Evolutionary conservation across 2,113 vertebrate species (phyloP).

Genomic region (Cavia porcellus): DNA sequence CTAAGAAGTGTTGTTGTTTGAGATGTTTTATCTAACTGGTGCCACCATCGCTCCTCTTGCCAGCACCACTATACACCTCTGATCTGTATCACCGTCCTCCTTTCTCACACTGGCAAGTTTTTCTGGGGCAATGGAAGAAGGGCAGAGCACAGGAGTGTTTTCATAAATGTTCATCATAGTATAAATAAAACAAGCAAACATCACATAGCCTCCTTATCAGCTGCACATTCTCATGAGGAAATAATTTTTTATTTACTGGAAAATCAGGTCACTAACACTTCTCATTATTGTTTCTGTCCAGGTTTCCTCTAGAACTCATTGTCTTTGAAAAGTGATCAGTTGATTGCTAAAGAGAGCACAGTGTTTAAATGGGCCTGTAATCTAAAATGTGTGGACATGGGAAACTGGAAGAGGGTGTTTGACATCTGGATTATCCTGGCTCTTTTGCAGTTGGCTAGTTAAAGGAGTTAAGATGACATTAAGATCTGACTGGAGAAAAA

Average conservation of each 20-base stretch:
- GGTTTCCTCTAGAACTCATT: conserved; percentile 19
- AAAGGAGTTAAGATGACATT: not conserved
- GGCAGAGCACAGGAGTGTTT: not conserved
- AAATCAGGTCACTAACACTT: not conserved
- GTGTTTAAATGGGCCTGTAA: not conserved
- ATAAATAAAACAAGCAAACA: not conserved
- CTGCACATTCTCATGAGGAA: not conserved
- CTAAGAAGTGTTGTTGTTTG: no score
- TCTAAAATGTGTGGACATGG: not conserved
- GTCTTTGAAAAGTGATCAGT: conserved; percentile 34
- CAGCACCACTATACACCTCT: no score
- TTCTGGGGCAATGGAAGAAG: no score
- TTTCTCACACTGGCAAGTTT: no score
- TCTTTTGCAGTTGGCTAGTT: not conserved
- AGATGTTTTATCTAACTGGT: no score
- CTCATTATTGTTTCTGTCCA: not conserved
- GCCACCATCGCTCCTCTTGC: no score
- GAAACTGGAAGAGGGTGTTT: not conserved
- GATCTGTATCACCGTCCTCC: no score
- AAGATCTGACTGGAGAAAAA: not conserved
- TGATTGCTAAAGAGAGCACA: not conserved
- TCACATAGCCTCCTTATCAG: not conserved
- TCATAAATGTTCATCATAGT: not conserved
- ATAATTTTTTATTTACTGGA: not conserved
- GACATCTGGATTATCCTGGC: not conserved